phyloP scores from a whole-genome alignment of 2,113 vertebrate species.

The Nerophis lumbriciformis region DNA sequence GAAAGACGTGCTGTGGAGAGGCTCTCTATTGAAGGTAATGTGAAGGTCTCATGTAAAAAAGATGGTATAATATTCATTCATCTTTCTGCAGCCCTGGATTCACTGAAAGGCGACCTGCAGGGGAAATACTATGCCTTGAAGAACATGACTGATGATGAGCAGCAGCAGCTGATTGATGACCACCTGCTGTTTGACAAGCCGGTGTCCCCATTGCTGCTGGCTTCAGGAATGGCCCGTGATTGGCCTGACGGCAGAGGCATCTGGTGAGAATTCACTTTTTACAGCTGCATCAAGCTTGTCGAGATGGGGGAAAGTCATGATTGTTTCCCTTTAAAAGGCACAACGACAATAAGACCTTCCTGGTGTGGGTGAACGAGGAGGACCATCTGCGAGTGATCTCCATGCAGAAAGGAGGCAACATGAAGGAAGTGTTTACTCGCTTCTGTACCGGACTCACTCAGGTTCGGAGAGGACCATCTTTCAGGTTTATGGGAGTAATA shows the following conservation, averaged over 20 bases:
- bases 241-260: slow-evolving; percentile 8
- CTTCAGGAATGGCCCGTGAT: slow-evolving; percentile 5
- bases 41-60: neutral
- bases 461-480: neutral
- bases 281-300: neutral
- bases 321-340: neutral
- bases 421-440: slow-evolving; percentile 7
- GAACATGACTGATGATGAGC: slow-evolving; percentile 10
- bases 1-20: slow-evolving; percentile 9
- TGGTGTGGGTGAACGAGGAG: slow-evolving; percentile 6
- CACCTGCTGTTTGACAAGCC: slow-evolving; percentile 10
- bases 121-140: slow-evolving; percentile 6
- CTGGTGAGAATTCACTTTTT: neutral
- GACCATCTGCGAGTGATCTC: slow-evolving; percentile 5
- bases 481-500: too few species aligned
- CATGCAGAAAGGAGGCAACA: slow-evolving; percentile 10
- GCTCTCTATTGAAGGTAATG: slow-evolving; percentile 1
- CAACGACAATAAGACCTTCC: slow-evolving; percentile 1
- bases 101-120: neutral
- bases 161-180: slow-evolving; percentile 11
- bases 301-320: neutral
- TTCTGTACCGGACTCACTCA: slow-evolving; percentile 7
- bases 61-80: neutral
- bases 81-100: neutral
- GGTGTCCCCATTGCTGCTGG: slow-evolving; percentile 4